Conservation (phyloP, 2,113 vertebrate species). For the Guaruba guarouba region DNA sequence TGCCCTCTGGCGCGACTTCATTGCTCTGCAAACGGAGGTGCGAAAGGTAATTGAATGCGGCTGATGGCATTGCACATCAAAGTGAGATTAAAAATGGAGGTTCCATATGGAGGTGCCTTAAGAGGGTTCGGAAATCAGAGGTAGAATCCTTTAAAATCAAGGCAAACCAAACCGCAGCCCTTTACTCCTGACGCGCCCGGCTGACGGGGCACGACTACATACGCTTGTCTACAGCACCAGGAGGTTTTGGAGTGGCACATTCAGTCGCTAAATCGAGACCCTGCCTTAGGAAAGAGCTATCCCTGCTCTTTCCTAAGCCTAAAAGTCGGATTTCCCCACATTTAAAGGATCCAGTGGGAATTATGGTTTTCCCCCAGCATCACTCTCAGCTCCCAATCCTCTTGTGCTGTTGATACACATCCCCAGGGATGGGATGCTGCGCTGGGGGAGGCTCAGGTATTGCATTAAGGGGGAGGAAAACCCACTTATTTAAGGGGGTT, state of each 20-base stretch:
- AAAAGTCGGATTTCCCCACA: accelerated
- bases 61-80: accelerated
- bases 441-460: accelerated
- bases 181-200: not conserved
- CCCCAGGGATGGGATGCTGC: not conserved
- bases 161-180: not conserved
- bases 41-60: accelerated
- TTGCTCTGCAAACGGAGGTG: accelerated
- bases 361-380: accelerated
- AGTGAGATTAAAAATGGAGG: not conserved
- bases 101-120: accelerated
- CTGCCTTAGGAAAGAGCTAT: not conserved
- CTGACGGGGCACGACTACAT: accelerated
- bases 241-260: not conserved
- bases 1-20: conserved; percentile 2
- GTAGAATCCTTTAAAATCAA: accelerated
- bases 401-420: accelerated
- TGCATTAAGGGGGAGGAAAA: not conserved
- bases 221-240: not conserved
- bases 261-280: not conserved
- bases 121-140: not conserved
- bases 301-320: not conserved
- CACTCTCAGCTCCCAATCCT: accelerated
- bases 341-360: not conserved
- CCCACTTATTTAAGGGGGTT: accelerated